Conservation (phyloP, 1,140 invertebrate species). For the Akabosia matsudoensis region DNA sequence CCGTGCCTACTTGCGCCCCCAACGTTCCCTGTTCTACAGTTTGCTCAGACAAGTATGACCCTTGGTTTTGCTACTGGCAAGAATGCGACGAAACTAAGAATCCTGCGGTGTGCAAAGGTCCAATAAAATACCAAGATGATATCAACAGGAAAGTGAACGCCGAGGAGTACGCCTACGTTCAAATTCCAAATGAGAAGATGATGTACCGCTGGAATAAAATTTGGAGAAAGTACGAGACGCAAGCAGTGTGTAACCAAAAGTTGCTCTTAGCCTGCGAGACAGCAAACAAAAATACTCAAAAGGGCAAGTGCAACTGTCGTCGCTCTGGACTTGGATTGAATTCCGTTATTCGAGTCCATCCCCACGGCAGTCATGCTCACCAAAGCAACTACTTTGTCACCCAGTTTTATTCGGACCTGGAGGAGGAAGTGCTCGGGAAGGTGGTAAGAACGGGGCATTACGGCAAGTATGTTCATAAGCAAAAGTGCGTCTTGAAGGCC, state of each 20-base stretch:
- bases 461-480: not conserved
- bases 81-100: not conserved
- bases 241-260: not conserved
- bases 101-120: not conserved
- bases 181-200: not conserved
- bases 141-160: too few relatives aligned
- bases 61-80: not conserved
- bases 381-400: not conserved
- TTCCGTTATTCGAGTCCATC: not conserved
- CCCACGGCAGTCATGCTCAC: too few relatives aligned
- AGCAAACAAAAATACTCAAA: not conserved
- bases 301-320: not conserved
- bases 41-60: not conserved
- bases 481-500: not conserved
- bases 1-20: not conserved
- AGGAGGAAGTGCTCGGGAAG: not conserved
- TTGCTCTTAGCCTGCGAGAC: not conserved
- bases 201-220: not conserved
- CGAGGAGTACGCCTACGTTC: too few relatives aligned
- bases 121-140: not conserved
- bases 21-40: not conserved
- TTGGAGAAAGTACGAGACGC: not conserved
- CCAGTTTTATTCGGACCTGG: not conserved
- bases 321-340: not conserved
- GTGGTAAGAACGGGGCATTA: not conserved